Base-by-base conservation (phyloP, 2,113 vertebrate species). In the Xyliphius kryptos region DNA sequence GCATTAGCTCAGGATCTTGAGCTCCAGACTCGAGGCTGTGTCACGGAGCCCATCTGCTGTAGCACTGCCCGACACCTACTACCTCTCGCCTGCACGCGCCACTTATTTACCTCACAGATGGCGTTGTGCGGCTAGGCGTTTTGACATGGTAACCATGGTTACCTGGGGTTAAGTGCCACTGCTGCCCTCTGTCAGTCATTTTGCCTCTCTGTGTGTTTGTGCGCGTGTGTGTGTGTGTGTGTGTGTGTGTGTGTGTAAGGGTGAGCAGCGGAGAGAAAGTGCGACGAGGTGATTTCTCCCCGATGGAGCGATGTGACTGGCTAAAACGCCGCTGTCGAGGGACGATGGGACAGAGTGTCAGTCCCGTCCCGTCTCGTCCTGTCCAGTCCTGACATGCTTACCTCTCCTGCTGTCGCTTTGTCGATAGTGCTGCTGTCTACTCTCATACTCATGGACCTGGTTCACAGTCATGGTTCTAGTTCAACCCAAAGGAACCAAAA, bases 21-120 rank as follows among this genome's bases (percentile, higher is more conserved):
- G 16, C 21, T 16, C 54, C 50, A 56, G 14, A 32, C 41, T 51
- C 5, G 1, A 12, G 61, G 49, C 66, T 50, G 54, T 20, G 57
- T 38, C 43, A 26, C 50, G 17, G 38, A 48, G 61, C 44, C 71
- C 71, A 73, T 69, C 71, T 73, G 66, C 38, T 54, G 57, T 46
- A 44, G 46, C 54, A 22, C 47, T 14, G 44, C 62, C 60, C 65
- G 21, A 54, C 52, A 49, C 64, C 56, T 51, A 56, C 71, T 51
- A 50, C 32, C 46, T 61, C 21, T 69, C 51, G 19, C 26, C 26
- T 62, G 19, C 38, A 43, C 41, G 16, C 61, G 16, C 57, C 43
- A 61, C 37, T 58, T 66, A 64, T 67, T 74, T 67, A 74, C 64
- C 38, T 44, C 61, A 22, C 72, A 70, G 58, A 74, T 67, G 60